A percentile compares a stretch with the other conserved stretches of the same genome.
These are phyloP conservation scores for Epinotia bilunana DNA, from an alignment of 2,888 invertebrate genomes.

Conservation along the genomic window DNA sequence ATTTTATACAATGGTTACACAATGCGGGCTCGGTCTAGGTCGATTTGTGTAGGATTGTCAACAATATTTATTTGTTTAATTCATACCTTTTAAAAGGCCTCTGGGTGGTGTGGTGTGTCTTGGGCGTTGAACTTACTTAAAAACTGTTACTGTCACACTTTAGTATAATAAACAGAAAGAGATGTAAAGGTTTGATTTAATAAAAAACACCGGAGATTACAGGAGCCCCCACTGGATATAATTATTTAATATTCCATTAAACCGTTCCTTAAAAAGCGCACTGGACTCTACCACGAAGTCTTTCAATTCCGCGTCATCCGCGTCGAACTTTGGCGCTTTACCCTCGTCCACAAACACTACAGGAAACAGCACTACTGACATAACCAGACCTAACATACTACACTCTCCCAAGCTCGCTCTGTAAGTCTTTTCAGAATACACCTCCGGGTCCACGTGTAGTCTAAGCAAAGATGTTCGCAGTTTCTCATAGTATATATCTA, in stretches of 20 bases:
- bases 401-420: not conserved
- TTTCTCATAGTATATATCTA: constrained; percentile 10
- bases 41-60: no score
- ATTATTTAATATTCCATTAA: constrained; percentile 18
- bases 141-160: no score
- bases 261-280: constrained; percentile 10
- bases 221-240: constrained; percentile 21
- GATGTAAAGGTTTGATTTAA: not conserved
- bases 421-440: constrained; percentile 1
- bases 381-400: not conserved
- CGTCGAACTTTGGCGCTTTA: not conserved
- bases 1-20: no score
- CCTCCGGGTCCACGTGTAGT: not conserved
- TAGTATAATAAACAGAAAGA: not conserved
- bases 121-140: no score
- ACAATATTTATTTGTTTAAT: no score
- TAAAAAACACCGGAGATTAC: not conserved
- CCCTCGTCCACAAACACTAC: constrained; percentile 2
- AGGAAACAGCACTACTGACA: not conserved
- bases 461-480: not conserved
- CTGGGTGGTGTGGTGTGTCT: no score
- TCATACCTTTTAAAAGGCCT: no score
- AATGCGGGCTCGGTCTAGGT: no score
- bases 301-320: not conserved
- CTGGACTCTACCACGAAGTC: not conserved